Evolutionary conservation across 2,113 vertebrate species (phyloP).

Genomic region (Felis catus): F.catus_Fca126_mat1.0 CM031420.1:142977501-142978000

Average conservation of each 20-base stretch:
- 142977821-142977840: not conserved
- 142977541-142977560: not conserved
- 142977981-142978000: not conserved
- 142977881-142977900: not conserved
- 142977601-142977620: not conserved
- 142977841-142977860: not conserved
- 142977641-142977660: not conserved
- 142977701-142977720: not conserved
- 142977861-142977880: not conserved
- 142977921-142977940: accelerated
- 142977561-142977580: not conserved
- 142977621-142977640: not conserved
- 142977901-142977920: not conserved
- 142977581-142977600: not conserved
- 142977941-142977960: not conserved
- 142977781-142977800: not conserved
- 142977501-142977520: not conserved
- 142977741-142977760: not conserved
- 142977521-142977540: not conserved
- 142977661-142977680: not conserved
- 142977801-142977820: not conserved
- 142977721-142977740: not conserved
- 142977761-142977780: not conserved
- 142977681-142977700: no score
- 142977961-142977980: not conserved